Evolutionary conservation across 2,113 vertebrate species (phyloP).

Genomic region (Ctenodactylus gundi): DNA sequence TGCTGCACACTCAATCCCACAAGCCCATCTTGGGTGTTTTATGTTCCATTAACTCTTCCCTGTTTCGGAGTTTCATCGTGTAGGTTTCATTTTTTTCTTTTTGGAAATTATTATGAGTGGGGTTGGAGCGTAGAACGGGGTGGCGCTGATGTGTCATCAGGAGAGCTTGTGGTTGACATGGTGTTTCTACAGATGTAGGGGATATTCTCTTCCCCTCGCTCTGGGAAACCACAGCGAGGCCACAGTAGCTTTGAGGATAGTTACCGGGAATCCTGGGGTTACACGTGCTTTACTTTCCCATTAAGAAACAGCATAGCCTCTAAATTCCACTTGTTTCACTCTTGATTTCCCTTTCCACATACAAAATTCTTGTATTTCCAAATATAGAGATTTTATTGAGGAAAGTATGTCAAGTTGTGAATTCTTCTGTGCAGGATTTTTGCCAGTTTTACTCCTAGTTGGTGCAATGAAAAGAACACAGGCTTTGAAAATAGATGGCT

Average conservation of each 20-base stretch:
- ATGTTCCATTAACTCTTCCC: neutral
- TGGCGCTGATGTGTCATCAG: neutral
- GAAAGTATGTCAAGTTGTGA: neutral
- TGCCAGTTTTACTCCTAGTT: neutral
- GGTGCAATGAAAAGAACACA: neutral
- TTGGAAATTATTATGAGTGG: neutral
- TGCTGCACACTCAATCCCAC: neutral
- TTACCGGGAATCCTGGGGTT: neutral
- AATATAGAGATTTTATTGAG: conserved; percentile 22
- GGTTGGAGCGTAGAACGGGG: neutral
- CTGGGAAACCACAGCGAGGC: conserved; percentile 18
- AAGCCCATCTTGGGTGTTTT: neutral
- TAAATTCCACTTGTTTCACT: neutral
- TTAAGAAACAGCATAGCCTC: neutral
- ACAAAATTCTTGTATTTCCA: neutral
- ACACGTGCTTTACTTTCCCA: neutral
- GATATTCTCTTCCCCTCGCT: neutral
- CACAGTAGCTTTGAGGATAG: neutral
- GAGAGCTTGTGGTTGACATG: neutral
- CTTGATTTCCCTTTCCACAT: neutral
- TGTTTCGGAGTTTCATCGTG: neutral
- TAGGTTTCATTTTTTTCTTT: neutral
- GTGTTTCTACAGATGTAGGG: neutral
- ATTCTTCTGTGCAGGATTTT: neutral
- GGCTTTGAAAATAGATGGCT: neutral